These are phyloP conservation scores for Propithecus coquereli DNA, from an alignment of 2,113 vertebrate genomes.

Conservation along the genomic window DNA sequence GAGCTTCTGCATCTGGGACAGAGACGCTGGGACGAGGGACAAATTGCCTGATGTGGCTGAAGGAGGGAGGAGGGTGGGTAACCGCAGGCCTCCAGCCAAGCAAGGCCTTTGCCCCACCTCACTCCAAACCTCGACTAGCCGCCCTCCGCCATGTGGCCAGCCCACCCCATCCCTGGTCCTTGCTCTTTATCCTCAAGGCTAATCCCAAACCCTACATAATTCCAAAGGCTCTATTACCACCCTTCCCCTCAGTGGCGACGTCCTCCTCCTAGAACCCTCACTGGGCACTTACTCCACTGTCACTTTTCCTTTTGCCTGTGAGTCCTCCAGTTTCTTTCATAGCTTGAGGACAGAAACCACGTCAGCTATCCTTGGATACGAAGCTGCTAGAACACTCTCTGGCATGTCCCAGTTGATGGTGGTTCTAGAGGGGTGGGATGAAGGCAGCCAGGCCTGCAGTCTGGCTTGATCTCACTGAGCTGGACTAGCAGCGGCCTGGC, in stretches of 20 bases:
- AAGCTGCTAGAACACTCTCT: background rate
- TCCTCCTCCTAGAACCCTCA: background rate
- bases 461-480: background rate
- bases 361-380: background rate
- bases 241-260: fast-evolving
- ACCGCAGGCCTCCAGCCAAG: background rate
- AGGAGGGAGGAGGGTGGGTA: background rate
- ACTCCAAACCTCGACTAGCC: too few species aligned
- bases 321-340: background rate
- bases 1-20: background rate
- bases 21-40: background rate
- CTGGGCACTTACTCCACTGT: background rate
- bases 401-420: background rate
- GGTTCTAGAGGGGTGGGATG: background rate
- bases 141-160: background rate
- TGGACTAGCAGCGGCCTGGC: background rate
- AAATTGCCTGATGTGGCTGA: background rate
- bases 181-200: background rate
- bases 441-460: background rate
- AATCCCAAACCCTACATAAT: background rate
- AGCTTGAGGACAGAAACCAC: background rate
- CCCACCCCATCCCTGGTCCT: background rate
- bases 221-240: too few species aligned
- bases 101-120: background rate
- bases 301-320: background rate